phyloP scores from a whole-genome alignment of 2,888 invertebrate species.

The Eumerus sabulonum region DNA sequence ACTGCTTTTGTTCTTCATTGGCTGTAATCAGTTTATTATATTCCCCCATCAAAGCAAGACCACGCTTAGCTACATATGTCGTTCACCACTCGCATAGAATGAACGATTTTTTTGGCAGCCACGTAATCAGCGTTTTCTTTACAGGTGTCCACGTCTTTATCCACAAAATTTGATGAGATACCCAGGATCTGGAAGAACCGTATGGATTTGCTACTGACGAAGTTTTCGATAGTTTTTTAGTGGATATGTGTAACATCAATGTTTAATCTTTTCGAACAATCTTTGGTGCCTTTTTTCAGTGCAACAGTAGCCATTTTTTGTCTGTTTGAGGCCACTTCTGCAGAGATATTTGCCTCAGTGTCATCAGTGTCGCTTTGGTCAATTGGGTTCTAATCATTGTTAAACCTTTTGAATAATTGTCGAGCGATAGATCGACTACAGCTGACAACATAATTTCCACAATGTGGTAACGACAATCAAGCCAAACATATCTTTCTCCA shows the following conservation, averaged over 20 bases:
- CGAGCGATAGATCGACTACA: conserved; percentile 14
- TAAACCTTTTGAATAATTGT: conserved; percentile 25
- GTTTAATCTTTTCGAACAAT: background rate
- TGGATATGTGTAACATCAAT: background rate
- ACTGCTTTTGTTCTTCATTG: too few relatives aligned
- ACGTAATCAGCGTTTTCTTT: background rate
- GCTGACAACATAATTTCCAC: conserved; percentile 35
- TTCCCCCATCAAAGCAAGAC: too few relatives aligned
- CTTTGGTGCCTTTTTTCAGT: background rate
- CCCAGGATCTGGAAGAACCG: background rate
- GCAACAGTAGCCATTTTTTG: background rate
- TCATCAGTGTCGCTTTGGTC: conserved; percentile 22
- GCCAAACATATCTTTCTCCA: conserved; percentile 10
- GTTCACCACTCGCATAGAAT: background rate
- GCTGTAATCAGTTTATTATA: background rate
- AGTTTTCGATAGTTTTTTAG: too few relatives aligned
- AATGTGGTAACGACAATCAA: conserved; percentile 37
- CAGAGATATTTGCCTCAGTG: conserved; percentile 5
- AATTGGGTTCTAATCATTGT: conserved; percentile 15
- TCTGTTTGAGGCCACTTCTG: background rate
- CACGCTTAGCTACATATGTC: background rate
- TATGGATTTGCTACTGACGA: background rate
- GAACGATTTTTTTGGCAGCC: background rate
- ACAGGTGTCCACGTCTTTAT: background rate
- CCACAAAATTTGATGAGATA: background rate